phyloP scores from a whole-genome alignment of 2,888 invertebrate genomes.

The Caenorhabditis virilis region DNA sequence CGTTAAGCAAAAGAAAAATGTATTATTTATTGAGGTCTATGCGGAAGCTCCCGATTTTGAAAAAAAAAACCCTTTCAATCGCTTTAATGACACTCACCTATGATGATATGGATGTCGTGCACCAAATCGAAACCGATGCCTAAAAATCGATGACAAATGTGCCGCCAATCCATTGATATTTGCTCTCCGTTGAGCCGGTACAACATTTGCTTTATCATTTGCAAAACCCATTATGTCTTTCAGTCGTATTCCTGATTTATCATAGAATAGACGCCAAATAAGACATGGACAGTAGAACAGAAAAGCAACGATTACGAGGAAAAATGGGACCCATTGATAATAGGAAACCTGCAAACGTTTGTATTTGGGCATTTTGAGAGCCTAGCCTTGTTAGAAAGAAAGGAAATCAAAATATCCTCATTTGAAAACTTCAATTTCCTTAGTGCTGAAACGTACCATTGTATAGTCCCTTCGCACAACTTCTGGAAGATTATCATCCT shows the following conservation, averaged over 20 bases:
- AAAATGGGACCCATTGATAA: constrained; percentile 68
- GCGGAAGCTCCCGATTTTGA: too few species aligned
- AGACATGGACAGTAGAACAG: constrained; percentile 69
- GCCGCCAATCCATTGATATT: constrained; percentile 60
- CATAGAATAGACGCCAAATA: constrained; percentile 65
- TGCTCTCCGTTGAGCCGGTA: constrained; percentile 37
- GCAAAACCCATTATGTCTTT: constrained; percentile 67
- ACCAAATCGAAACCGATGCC: constrained; percentile 62
- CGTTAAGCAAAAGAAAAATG: too few species aligned
- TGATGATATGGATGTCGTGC: constrained; percentile 56
- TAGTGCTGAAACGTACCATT: constrained; percentile 18
- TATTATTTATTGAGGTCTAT: too few species aligned
- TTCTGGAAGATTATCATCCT: constrained; percentile 62
- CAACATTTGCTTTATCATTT: constrained; percentile 63
- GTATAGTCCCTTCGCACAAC: constrained; percentile 40
- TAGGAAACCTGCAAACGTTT: constrained; percentile 57
- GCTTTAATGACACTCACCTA: constrained; percentile 35
- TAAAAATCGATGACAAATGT: constrained; percentile 65
- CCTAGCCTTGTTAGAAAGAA: too few species aligned
- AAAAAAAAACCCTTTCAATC: too few species aligned
- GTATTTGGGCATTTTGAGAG: too few species aligned
- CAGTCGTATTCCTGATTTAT: constrained; percentile 66
- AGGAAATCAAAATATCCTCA: too few species aligned
- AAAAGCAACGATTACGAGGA: constrained; percentile 68
- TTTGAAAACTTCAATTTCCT: neutral